Evolutionary conservation across 1,140 invertebrate species (phyloP).

Genomic region (Papilio polyxenes): DNA sequence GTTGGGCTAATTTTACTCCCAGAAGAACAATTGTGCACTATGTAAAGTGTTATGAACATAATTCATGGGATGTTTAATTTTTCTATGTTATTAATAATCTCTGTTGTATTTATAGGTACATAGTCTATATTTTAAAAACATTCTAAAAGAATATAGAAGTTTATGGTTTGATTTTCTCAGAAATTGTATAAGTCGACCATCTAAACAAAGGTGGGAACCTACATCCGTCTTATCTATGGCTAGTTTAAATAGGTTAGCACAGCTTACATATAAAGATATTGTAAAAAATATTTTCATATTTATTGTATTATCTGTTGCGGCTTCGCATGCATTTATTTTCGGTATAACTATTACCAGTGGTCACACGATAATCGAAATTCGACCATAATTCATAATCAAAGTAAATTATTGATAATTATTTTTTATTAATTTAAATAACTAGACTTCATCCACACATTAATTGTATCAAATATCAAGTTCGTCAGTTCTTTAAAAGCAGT

Average conservation of each 20-base stretch:
- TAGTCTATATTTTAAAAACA: constrained; percentile 12
- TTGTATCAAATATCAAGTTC: too few relatives aligned
- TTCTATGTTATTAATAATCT: constrained; percentile 5
- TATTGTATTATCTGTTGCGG: not conserved
- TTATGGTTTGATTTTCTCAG: not conserved
- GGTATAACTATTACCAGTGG: too few relatives aligned
- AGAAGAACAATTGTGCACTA: not conserved
- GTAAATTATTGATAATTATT: too few relatives aligned
- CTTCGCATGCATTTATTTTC: too few relatives aligned
- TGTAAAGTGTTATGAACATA: not conserved
- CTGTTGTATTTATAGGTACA: not conserved
- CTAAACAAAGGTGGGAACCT: not conserved
- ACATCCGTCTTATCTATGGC: not conserved
- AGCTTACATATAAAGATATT: not conserved
- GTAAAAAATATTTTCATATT: not conserved
- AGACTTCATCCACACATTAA: too few relatives aligned
- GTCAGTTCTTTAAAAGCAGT: too few relatives aligned
- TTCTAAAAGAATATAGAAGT: not conserved
- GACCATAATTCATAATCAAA: too few relatives aligned
- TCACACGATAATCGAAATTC: too few relatives aligned
- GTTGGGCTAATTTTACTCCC: too few relatives aligned
- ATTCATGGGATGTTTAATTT: not conserved
- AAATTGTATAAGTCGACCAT: not conserved
- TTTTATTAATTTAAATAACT: too few relatives aligned
- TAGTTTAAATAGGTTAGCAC: not conserved